Evolutionary conservation across 2,113 vertebrate genomes (phyloP).

Genomic region (Rhinogobius similis): DNA sequence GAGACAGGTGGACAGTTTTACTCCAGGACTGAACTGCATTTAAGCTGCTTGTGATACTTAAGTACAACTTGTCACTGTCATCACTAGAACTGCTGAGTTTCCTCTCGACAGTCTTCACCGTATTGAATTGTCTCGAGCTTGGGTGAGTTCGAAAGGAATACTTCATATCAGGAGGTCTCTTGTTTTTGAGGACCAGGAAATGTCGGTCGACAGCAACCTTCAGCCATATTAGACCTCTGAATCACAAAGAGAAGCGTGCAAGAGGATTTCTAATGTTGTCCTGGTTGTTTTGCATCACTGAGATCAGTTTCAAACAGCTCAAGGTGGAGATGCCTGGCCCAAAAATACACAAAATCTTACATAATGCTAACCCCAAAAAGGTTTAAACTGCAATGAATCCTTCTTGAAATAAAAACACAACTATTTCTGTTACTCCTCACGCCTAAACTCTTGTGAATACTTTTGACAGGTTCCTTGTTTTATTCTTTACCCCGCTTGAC

Average conservation of each 20-base stretch:
- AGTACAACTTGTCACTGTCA: neutral
- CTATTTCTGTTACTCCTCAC: neutral
- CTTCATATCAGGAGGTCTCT: neutral
- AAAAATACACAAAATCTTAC: too few relatives aligned
- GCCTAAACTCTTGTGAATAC: neutral
- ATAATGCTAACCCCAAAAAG: too few relatives aligned
- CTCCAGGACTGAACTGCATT: neutral
- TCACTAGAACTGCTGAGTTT: neutral
- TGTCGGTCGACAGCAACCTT: neutral
- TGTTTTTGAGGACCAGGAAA: neutral
- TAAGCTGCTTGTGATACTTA: too few relatives aligned
- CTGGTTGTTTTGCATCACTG: neutral
- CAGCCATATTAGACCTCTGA: neutral
- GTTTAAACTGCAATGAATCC: too few relatives aligned
- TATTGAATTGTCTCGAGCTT: neutral
- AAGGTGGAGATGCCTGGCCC: too few relatives aligned
- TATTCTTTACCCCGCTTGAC: neutral
- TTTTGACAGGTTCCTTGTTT: slow-evolving; percentile 10
- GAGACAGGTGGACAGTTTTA: neutral
- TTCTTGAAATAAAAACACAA: neutral
- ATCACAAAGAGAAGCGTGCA: neutral
- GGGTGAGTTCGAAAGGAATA: neutral
- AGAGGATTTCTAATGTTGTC: neutral
- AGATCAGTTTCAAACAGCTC: neutral
- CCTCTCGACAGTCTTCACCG: neutral